Conservation (phyloP, 2,113 vertebrate species). For the Glaucomys volans region DNA sequence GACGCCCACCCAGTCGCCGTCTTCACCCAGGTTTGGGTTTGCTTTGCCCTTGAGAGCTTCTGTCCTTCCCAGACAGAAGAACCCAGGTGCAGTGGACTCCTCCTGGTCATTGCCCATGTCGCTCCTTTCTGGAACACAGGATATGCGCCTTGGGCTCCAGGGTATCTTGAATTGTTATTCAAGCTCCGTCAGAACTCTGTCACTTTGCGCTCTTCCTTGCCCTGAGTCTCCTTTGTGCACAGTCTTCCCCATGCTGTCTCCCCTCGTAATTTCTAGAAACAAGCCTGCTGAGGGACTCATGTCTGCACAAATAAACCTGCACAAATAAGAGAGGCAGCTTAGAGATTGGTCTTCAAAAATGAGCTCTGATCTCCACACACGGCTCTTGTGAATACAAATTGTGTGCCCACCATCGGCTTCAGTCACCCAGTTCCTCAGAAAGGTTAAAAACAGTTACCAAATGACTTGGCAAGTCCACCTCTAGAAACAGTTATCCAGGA, state of each 20-base stretch:
- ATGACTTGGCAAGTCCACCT: not conserved
- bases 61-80: not conserved
- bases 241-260: too few species aligned
- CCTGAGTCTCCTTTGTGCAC: not conserved
- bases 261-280: not conserved
- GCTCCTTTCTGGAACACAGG: not conserved
- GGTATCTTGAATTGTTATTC: not conserved
- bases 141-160: too few species aligned
- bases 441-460: not conserved
- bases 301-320: too few species aligned
- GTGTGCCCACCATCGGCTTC: not conserved
- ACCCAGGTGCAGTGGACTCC: not conserved
- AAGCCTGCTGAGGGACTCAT: not conserved
- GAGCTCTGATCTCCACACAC: not conserved
- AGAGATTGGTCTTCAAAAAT: not conserved
- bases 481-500: not conserved
- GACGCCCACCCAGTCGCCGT: accelerated
- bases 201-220: accelerated
- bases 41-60: not conserved
- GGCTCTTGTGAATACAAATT: not conserved
- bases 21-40: not conserved
- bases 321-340: too few species aligned
- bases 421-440: not conserved
- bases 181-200: not conserved
- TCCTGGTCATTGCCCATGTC: not conserved